Evolutionary conservation across 2,888 invertebrate species (phyloP), one percentile per base, ranked within the genome.

Genomic region (Heliconius hortense): DNA sequence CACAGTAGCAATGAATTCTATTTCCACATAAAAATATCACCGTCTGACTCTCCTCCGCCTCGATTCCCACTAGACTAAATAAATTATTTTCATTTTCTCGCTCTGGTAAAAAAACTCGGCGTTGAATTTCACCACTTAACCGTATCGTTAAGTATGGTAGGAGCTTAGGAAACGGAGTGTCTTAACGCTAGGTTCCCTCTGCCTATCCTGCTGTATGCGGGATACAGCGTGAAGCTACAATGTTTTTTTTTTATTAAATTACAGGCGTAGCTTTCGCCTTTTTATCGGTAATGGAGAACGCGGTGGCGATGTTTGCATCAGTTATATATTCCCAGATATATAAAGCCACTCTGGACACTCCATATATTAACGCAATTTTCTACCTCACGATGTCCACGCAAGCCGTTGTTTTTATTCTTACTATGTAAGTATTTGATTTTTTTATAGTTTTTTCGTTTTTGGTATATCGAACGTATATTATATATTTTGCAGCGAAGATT

Each of bases 271-370:
- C 96, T 0, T 97, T 97, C 84, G 96, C 97, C 0, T 93, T 97
- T 78, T 90, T 97, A 11, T 95, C 97, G 0, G 97, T 97, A 0
- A 97, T 97, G 86, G 97, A 97, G 84, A 97, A 97, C 84, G 96
- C 97, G 0, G 96, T 97, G 60, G 97, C 96, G 0, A 93, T 97
- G 82, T 93, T 97, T 76, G 97, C 97, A 7, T 96, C 97, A 0
- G 93, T 96, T 2, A 89, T 96, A 62, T 97, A 97, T 85, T 95
- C 96, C 24, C 96, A 97, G 86, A 90, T 96, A 1, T 97, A 97
- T 88, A 96, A 96, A 78, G 95, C 95, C 0, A 96, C 97, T 0
- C 92, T 97, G 26, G 85, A 95, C 70, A 94, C 94, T 0, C 81
- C 88, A 5, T 87, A 87, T 43, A 95, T 96, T 10, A 95, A 95